phyloP scores from a whole-genome alignment of 2,797 vertebrate species.

The Iguana delicatissima region DNA sequence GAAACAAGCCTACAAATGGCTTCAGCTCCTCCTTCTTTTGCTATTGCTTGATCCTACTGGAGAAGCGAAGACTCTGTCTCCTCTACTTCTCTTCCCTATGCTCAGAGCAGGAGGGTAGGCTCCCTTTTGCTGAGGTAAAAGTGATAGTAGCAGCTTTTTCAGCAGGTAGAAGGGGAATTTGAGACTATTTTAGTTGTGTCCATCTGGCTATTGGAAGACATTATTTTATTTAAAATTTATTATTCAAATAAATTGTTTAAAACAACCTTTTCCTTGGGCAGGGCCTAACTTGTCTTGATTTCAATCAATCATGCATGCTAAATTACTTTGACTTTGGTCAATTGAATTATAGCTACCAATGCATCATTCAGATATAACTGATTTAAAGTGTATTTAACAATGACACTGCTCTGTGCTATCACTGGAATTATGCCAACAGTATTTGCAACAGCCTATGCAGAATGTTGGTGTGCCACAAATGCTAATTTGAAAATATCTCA shows the following conservation, averaged over 20 bases:
- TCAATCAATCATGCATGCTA: neutral
- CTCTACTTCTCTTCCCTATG: too few relatives aligned
- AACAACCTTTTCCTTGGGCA: neutral
- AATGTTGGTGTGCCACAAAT: neutral
- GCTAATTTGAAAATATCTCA: neutral
- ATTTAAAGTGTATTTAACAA: neutral
- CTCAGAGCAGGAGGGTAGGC: too few relatives aligned
- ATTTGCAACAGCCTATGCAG: neutral
- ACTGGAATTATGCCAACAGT: neutral
- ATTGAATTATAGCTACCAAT: neutral
- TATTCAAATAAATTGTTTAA: neutral
- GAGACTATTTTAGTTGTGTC: too few relatives aligned
- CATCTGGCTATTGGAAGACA: too few relatives aligned
- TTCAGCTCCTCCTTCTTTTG: too few relatives aligned
- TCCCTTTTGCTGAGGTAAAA: too few relatives aligned
- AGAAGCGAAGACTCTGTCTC: too few relatives aligned
- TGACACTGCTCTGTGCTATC: neutral
- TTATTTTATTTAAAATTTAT: neutral
- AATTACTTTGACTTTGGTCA: neutral
- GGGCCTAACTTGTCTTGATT: neutral
- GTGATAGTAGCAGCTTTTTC: too few relatives aligned
- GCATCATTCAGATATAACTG: neutral
- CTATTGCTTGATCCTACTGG: too few relatives aligned
- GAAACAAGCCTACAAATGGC: too few relatives aligned
- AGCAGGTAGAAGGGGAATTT: too few relatives aligned